Conservation (phyloP, 2,888 invertebrate genomes). For the Zootermopsis nevadensis region DNA sequence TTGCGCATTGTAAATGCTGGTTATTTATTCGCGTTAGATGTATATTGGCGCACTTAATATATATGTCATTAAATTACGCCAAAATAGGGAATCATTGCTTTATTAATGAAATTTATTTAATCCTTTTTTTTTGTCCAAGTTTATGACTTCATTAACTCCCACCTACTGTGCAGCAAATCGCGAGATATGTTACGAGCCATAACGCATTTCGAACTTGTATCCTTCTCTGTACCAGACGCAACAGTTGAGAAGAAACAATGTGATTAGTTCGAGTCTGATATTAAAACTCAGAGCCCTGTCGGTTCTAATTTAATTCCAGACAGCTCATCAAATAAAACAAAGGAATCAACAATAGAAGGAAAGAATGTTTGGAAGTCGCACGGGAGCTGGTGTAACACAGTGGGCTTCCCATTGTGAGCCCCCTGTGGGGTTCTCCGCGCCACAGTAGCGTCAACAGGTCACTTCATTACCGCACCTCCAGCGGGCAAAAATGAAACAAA, state of each 20-base stretch:
- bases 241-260: neutral
- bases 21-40: no score
- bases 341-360: conserved; percentile 8
- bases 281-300: neutral
- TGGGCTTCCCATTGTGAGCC: conserved; percentile 20
- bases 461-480: conserved; percentile 24
- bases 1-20: no score
- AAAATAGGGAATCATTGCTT: no score
- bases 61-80: no score
- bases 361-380: conserved; percentile 34
- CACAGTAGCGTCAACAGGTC: conserved; percentile 38
- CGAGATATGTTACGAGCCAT: no score
- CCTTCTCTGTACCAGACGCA: neutral
- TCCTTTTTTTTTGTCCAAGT: no score
- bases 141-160: no score
- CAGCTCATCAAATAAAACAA: conserved; percentile 33
- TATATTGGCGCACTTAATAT: no score
- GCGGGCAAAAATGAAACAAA: neutral
- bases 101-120: no score
- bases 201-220: neutral
- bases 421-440: conserved; percentile 18
- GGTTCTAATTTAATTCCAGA: conserved; percentile 33
- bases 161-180: no score
- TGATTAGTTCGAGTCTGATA: neutral
- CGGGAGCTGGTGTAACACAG: conserved; percentile 29